Evolutionary conservation across 2,113 vertebrate genomes (phyloP), one percentile per base, ranked within the genome.

Genomic region (Merops nubicus): DNA sequence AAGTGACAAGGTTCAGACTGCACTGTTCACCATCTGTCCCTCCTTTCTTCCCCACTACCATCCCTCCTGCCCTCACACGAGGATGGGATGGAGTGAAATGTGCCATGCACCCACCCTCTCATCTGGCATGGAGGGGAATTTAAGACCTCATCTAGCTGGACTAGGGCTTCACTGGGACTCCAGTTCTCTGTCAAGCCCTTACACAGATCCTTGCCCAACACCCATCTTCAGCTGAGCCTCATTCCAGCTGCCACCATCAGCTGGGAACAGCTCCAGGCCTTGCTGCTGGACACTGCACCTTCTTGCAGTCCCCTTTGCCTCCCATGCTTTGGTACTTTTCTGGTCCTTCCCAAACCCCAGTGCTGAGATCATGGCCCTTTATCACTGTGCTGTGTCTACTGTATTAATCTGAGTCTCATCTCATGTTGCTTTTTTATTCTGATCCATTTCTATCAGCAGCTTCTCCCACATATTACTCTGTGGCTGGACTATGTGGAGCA

Each of bases 291-390:
- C 36, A 78, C 60, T 18, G 47, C 8, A 1, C 29, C 19, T 64
- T 54, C 64, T 36, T 19, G 34, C 22, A 84, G 15, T 8, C 31
- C 6, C 23, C 45, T 73, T 31, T 54, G 29, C 33, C 31, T 59
- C 29, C 0, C 0, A 1, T 34, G 23, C 11, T 93, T 69, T 78
- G 9, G 34, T 60, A 14, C 26, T 64, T 22, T 4, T 78, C 62
- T 43, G 34, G 29, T n/a, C 31, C 56, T 78, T 85, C 50, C 34
- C 34, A 84, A 60, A 26, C 17, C 13, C 59, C 2, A 1, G 40
- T 43, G 34, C 63, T 76, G 68, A 60, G 0, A 34, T 8, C 34
- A 20, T 1, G 16, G 28, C 34, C 47, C 51, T 53, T 25, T 76
- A 12, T 50, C 22, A 40, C 74, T 3, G 2, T 60, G 29, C 6